Percentiles rank a stretch among this genome's conserved stretches.
Conservation (phyloP, 2,888 invertebrate genomes). For the Watsonalla binaria region DNA sequence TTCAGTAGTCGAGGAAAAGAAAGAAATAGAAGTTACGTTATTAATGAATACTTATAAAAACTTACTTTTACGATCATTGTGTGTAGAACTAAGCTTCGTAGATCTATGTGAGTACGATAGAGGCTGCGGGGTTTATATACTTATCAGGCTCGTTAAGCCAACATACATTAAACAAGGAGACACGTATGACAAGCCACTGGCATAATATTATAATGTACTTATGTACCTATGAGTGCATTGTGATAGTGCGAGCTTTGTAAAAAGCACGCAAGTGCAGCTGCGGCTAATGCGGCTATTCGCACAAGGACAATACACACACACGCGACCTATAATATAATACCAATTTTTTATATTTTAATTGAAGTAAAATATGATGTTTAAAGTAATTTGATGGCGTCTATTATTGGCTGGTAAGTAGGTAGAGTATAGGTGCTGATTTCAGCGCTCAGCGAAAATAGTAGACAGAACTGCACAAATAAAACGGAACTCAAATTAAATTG, state of each 20-base stretch:
- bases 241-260: constrained; percentile 23
- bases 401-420: no score
- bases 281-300: constrained; percentile 9
- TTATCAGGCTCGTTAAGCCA: constrained; percentile 26
- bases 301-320: constrained; percentile 24
- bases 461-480: no score
- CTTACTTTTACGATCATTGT: constrained; percentile 67
- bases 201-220: constrained; percentile 38
- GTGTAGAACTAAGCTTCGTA: constrained; percentile 42
- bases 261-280: constrained; percentile 17
- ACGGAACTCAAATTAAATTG: no score
- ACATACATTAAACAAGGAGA: constrained; percentile 33
- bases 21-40: no score
- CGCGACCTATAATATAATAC: background rate
- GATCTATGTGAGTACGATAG: constrained; percentile 39
- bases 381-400: no score
- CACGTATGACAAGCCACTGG: constrained; percentile 16
- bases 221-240: constrained; percentile 35
- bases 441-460: no score
- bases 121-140: constrained; percentile 57
- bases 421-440: no score
- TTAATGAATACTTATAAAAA: constrained; percentile 6
- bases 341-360: no score
- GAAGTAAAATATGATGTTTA: no score
- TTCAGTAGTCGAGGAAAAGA: no score